These are phyloP conservation scores for Aplidium turbinatum DNA, from an alignment of 23 tunicate genomes.

Conservation along the genomic window DNA sequence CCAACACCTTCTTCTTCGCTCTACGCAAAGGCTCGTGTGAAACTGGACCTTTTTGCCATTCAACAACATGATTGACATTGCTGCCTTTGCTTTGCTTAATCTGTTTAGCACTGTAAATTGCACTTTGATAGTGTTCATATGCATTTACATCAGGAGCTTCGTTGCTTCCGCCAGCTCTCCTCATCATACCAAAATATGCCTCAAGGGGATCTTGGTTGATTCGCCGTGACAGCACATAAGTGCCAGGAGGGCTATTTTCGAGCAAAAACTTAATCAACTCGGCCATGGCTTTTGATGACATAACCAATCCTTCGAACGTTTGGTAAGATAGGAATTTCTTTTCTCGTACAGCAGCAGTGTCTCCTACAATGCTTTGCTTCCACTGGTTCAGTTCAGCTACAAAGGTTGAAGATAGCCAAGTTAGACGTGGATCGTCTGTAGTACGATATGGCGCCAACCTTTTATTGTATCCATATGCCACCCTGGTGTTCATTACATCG, in stretches of 20 bases:
- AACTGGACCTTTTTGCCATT: no score
- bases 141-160: constrained; percentile 12
- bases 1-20: no score
- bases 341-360: neutral
- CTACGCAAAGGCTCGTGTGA: no score
- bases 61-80: no score
- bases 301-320: constrained; percentile 2
- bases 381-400: constrained; percentile 1
- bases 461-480: neutral
- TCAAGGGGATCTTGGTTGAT: constrained; percentile 19
- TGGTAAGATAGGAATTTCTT: constrained; percentile 5
- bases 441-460: constrained; percentile 3
- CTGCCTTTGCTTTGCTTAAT: constrained; percentile 12
- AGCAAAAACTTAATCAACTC: neutral
- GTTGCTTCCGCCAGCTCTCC: constrained; percentile 14
- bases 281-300: constrained; percentile 6
- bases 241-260: neutral
- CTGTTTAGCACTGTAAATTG: neutral
- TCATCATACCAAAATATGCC: neutral
- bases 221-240: neutral
- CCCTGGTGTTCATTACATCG: constrained; percentile 20
- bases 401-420: constrained; percentile 21
- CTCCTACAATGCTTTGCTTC: constrained; percentile 3
- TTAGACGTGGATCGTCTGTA: neutral
- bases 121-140: constrained; percentile 10